A percentile compares a stretch with the other conserved stretches of the same genome.
Evolutionary conservation across 2,797 vertebrate species (phyloP).

Genomic region (Gymnodraco acuticeps): DNA sequence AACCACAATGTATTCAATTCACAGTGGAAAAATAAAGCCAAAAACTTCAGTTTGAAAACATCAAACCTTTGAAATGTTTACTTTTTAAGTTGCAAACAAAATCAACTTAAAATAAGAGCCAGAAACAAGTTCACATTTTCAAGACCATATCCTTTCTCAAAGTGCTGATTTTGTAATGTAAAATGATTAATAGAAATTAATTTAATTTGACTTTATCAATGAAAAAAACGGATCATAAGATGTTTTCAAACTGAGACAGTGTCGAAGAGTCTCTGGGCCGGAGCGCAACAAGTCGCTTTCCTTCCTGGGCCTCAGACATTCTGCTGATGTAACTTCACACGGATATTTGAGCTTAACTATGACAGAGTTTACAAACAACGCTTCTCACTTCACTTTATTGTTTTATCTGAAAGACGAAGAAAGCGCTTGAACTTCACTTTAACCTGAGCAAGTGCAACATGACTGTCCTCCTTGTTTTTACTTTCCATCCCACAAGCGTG

Average conservation of each 20-base stretch:
- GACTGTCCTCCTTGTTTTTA: slow-evolving; percentile 7
- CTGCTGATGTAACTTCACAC: not conserved
- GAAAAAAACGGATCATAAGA: not conserved
- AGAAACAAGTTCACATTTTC: not conserved
- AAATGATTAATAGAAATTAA: not conserved
- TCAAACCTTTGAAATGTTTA: not conserved
- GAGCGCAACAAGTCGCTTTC: slow-evolving; percentile 33
- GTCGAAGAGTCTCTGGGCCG: not conserved
- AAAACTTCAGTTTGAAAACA: not conserved
- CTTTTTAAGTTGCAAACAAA: not conserved
- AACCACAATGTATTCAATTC: not conserved
- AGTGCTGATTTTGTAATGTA: not conserved
- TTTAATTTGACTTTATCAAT: not conserved
- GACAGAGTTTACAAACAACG: not conserved
- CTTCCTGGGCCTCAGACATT: not conserved
- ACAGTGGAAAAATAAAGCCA: not conserved
- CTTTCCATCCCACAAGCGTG: not conserved
- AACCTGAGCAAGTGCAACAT: not conserved
- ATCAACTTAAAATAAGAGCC: not conserved
- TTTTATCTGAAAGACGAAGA: not conserved
- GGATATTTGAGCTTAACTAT: not conserved
- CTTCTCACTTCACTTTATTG: not conserved
- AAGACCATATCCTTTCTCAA: not conserved
- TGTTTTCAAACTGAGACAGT: not conserved
- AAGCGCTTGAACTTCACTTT: not conserved